phyloP scores from a whole-genome alignment of 1,140 invertebrate species.

The Melitaea cinxia region DNA sequence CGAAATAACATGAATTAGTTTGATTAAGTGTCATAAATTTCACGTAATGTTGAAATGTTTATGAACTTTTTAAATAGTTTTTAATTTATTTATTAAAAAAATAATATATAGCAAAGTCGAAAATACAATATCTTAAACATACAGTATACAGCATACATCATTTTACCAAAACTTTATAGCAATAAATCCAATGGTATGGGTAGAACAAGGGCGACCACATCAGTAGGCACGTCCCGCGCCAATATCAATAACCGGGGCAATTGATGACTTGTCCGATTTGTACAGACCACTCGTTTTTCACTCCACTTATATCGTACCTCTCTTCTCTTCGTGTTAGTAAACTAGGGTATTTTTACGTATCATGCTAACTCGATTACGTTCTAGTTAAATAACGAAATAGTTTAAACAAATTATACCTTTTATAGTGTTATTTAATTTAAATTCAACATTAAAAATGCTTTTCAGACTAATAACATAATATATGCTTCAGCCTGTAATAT shows the following conservation, averaged over 20 bases:
- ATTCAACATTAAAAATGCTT: too few relatives aligned
- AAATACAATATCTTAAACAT: too few relatives aligned
- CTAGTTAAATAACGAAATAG: not conserved
- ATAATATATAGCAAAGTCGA: too few relatives aligned
- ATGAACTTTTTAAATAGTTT: too few relatives aligned
- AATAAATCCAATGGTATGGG: conserved; percentile 1
- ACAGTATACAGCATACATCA: not conserved
- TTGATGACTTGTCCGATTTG: conserved; percentile 75
- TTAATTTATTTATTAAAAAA: too few relatives aligned
- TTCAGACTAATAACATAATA: too few relatives aligned
- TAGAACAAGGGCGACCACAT: conserved; percentile 43
- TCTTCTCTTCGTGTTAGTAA: not conserved
- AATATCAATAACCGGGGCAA: conserved; percentile 74
- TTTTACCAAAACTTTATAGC: not conserved
- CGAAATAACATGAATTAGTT: too few relatives aligned
- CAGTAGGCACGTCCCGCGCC: conserved; percentile 38
- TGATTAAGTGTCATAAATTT: too few relatives aligned
- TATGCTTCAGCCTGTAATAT: too few relatives aligned
- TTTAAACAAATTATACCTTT: not conserved
- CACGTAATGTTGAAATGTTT: too few relatives aligned
- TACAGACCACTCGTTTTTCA: conserved; percentile 61
- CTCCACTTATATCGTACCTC: conserved; percentile 60
- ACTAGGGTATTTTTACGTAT: conserved; percentile 18
- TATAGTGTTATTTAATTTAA: too few relatives aligned
- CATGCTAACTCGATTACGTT: not conserved